Base-by-base conservation (phyloP, 2,888 invertebrate genomes). In the Eilema griseolum region DNA sequence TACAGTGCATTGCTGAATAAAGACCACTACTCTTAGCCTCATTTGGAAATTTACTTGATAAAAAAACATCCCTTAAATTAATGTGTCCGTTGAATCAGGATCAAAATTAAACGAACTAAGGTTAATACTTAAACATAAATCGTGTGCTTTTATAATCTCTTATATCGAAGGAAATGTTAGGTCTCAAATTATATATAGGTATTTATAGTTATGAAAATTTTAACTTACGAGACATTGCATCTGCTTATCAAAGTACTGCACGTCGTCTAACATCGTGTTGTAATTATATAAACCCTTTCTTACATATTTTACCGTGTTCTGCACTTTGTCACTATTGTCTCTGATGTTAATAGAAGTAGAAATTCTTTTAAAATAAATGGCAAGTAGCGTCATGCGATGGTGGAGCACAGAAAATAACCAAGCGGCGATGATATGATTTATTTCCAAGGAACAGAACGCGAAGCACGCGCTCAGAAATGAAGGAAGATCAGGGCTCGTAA, bases 241-340 rank as follows among this genome's bases (percentile, higher is more conserved):
- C 24, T 57, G 56, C 24, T 57, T 62, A 14, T 62, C 24, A 62
- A 69, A 20, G 33, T 20, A 41, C 31, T 52, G 31, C 31, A 37
- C 12, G 28, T 37, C 31, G 14, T 60, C 24, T 46, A 65, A 16
- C 31, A 63, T 26, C 7, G 56, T 37, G 24, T 59, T 59, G 37
- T 57, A 66, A 23, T 62, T 37, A 62, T 59, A 59, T 69, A 66
- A 66, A 26, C 66, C 60, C 16, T 59, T 59, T 16, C 66, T 59
- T 24, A 66, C 71, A 72, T 74, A 57, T 24, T 66, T 57, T 24
- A 66, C 65, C 8, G 31, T 33, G 8, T 16, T 33, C 5, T 24
- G 16, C 8, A 57, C 33, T 10, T 31, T 26, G 3, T 56, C 31
- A 11, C 31, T 56, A 2, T 14, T 56, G 16, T 24, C 23, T 23